These are phyloP conservation scores for Zelostemma sp. DNA, from an alignment of 1,140 invertebrate species.

Conservation along the genomic window DNA sequence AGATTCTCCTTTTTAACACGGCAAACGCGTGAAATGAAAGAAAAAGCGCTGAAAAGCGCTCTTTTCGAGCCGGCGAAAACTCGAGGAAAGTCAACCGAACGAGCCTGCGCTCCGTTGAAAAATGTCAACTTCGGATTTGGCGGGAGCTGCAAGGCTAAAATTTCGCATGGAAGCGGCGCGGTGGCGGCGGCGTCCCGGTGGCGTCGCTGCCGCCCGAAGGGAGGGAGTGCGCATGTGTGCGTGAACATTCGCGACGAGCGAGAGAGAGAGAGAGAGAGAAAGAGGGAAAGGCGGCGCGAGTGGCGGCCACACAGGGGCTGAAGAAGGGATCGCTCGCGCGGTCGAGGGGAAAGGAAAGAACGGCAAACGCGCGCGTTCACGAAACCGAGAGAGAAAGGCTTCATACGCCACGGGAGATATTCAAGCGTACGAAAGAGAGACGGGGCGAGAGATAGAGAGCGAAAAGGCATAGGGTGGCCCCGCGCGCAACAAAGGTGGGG, in stretches of 20 bases:
- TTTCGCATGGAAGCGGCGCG: background rate
- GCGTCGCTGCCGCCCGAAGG: background rate
- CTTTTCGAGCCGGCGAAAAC: background rate
- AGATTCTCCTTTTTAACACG: background rate
- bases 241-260: conserved; percentile 3
- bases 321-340: conserved; percentile 1
- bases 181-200: background rate
- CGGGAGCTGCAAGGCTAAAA: background rate
- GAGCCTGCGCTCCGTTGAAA: background rate
- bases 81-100: background rate
- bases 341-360: background rate
- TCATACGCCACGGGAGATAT: conserved; percentile 4
- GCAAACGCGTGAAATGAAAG: background rate
- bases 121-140: background rate
- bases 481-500: conserved; percentile 1
- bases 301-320: background rate
- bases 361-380: conserved; percentile 9
- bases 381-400: conserved; percentile 6
- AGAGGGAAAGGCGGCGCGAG: conserved; percentile 10
- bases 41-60: background rate
- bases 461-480: conserved; percentile 21
- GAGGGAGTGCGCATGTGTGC: background rate
- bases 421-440: conserved; percentile 8
- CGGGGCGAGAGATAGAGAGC: conserved; percentile 8
- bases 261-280: conserved; percentile 17